phyloP scores from a whole-genome alignment of 2,888 invertebrate genomes.

The Xanthorhoe spadicearia region DNA sequence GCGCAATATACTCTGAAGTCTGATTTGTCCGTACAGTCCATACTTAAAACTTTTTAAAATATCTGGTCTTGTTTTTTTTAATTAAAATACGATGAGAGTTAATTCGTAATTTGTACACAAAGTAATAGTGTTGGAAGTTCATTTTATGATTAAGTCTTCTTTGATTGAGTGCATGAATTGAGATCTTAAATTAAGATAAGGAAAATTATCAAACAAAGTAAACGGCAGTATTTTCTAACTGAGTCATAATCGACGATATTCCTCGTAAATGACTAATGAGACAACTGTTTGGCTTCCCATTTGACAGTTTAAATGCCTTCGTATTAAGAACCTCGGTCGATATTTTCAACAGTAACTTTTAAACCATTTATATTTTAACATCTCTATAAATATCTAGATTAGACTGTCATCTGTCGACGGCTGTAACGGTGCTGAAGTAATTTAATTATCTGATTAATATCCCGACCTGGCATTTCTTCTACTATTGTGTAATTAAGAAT shows the following conservation, averaged over 20 bases:
- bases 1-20: too few species aligned
- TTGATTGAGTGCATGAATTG: slow-evolving; percentile 14
- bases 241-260: background rate
- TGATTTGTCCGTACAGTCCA: background rate
- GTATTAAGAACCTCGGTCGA: background rate
- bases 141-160: background rate
- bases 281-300: background rate
- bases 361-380: background rate
- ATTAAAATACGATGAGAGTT: background rate
- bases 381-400: background rate
- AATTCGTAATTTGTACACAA: slow-evolving; percentile 15
- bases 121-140: slow-evolving; percentile 6
- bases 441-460: background rate
- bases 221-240: background rate
- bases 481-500: background rate
- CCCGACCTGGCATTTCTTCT: background rate
- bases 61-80: background rate
- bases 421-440: background rate
- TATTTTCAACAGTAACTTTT: background rate
- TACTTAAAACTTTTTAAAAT: background rate
- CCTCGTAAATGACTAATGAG: background rate
- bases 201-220: background rate
- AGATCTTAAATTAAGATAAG: slow-evolving; percentile 16
- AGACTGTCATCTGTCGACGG: background rate
- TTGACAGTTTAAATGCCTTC: background rate